Evolutionary conservation across 2,113 vertebrate species (phyloP).

Genomic region (Carlito syrichta): DNA sequence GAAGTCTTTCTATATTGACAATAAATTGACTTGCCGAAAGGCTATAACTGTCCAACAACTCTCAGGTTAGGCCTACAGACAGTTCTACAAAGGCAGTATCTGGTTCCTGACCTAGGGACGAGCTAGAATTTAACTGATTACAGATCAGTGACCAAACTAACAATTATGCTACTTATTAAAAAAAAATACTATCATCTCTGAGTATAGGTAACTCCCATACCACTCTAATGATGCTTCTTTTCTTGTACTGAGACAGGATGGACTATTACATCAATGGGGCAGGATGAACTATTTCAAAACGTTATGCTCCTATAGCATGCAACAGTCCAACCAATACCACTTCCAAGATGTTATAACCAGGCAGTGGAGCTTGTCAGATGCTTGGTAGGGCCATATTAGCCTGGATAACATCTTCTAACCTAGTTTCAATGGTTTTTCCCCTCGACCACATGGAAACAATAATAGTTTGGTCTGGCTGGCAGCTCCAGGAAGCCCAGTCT

Average conservation of each 20-base stretch:
- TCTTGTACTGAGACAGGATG: not conserved
- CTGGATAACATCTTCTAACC: not conserved
- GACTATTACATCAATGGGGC: not conserved
- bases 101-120: not conserved
- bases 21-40: not conserved
- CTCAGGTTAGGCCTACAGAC: not conserved
- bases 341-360: not conserved
- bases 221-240: not conserved
- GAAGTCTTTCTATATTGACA: not conserved
- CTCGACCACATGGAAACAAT: not conserved
- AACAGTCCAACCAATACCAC: not conserved
- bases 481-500: not conserved
- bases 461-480: not conserved
- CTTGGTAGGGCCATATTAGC: not conserved
- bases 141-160: not conserved
- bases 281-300: not conserved
- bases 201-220: not conserved
- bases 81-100: not conserved
- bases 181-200: not conserved
- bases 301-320: not conserved
- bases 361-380: not conserved
- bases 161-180: not conserved
- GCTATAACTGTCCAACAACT: not conserved
- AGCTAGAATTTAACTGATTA: slow-evolving; percentile 13
- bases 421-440: not conserved